These are phyloP conservation scores for Fragum whitleyi DNA, from an alignment of 2,888 invertebrate species.

Conservation along the genomic window DNA sequence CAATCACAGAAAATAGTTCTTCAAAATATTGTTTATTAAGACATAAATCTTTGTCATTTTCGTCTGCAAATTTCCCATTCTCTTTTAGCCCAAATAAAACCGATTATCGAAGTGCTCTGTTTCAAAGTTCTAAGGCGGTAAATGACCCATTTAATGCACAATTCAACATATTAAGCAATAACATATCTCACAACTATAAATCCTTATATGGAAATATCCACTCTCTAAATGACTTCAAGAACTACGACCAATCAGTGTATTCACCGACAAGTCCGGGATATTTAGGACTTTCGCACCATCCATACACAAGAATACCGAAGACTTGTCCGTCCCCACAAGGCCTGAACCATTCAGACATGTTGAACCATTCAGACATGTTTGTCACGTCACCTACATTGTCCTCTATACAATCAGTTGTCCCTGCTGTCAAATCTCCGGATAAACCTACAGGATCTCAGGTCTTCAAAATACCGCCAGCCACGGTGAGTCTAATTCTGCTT, in stretches of 20 bases:
- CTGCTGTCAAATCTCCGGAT: constrained; percentile 23
- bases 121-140: background rate
- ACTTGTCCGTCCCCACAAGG: background rate
- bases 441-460: constrained; percentile 16
- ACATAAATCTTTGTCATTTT: constrained; percentile 16
- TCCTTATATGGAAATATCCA: background rate
- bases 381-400: background rate
- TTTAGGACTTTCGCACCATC: background rate
- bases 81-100: background rate
- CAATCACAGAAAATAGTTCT: background rate
- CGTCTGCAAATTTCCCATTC: background rate
- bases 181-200: background rate
- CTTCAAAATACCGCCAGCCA: background rate
- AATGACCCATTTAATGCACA: background rate
- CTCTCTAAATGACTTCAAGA: background rate
- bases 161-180: background rate
- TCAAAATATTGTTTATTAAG: background rate
- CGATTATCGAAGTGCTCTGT: background rate
- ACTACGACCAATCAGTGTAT: constrained; percentile 2
- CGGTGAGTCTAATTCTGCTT: background rate
- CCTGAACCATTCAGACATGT: background rate
- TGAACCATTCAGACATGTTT: background rate
- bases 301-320: background rate
- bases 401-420: background rate
- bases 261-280: background rate